These are phyloP conservation scores for Melanotaenia nigrans DNA, from an alignment of 2,797 vertebrate species.

Conservation along the genomic window DNA sequence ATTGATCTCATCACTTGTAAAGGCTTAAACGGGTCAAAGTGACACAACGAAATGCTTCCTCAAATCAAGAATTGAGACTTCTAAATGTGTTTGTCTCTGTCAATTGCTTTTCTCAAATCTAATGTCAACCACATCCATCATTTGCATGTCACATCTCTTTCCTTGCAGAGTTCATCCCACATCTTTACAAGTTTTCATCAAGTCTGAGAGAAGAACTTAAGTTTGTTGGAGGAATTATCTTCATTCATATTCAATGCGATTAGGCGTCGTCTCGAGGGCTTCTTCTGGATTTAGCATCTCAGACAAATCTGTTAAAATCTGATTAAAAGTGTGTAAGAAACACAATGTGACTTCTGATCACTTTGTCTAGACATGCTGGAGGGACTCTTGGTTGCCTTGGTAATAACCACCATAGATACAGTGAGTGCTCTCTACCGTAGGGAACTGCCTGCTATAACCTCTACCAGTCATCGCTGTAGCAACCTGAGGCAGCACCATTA, in stretches of 20 bases:
- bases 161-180: not conserved
- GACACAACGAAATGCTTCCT: constrained; percentile 19
- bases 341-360: constrained; percentile 38
- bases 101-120: not conserved
- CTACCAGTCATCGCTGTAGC: constrained; percentile 40
- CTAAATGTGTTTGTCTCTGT: not conserved
- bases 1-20: constrained; percentile 22
- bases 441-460: constrained; percentile 38
- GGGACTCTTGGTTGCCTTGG: constrained; percentile 47
- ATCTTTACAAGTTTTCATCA: constrained; percentile 19
- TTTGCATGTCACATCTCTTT: not conserved
- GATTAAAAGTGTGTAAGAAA: constrained; percentile 51
- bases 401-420: constrained; percentile 52
- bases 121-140: not conserved
- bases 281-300: constrained; percentile 46
- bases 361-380: constrained; percentile 52
- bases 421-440: constrained; percentile 18
- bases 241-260: constrained; percentile 53
- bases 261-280: constrained; percentile 24
- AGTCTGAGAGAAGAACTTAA: constrained; percentile 15
- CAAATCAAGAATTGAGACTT: not conserved
- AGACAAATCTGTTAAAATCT: constrained; percentile 61
- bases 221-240: constrained; percentile 41
- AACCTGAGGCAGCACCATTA: constrained; percentile 61
- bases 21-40: constrained; percentile 30